phyloP scores from a whole-genome alignment of 2,888 invertebrate species.

The Machimus atricapillus region DNA sequence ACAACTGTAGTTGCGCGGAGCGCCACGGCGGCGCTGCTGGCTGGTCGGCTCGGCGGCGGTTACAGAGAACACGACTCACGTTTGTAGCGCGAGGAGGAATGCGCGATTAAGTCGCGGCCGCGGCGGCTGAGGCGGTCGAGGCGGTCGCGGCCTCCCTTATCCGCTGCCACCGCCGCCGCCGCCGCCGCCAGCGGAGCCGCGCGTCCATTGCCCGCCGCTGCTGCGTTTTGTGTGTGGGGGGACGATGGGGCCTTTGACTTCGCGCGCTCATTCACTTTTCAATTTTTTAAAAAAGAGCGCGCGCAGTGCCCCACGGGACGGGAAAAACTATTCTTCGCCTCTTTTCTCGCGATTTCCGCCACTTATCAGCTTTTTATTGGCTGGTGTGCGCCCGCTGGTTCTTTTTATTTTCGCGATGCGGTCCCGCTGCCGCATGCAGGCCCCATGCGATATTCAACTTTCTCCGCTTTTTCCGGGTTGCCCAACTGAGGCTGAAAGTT shows the following conservation, averaged over 20 bases:
- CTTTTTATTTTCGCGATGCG: slow-evolving; percentile 1
- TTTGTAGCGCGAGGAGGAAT: slow-evolving; percentile 26
- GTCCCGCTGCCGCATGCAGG: neutral
- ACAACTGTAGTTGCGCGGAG: slow-evolving; percentile 2
- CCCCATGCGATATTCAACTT: slow-evolving; percentile 16
- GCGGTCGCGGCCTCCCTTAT: neutral
- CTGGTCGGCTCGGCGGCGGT: slow-evolving; percentile 16
- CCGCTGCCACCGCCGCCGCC: neutral
- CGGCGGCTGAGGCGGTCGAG: neutral
- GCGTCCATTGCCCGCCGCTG: neutral
- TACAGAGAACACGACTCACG: neutral
- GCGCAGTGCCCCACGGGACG: neutral
- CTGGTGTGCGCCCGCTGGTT: neutral
- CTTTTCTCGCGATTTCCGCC: slow-evolving; percentile 8
- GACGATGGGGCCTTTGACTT: slow-evolving; percentile 50
- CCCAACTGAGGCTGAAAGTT: slow-evolving; percentile 2
- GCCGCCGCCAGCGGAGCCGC: neutral
- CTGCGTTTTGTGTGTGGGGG: slow-evolving; percentile 8
- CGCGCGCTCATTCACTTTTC: slow-evolving; percentile 51
- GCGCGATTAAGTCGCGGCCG: slow-evolving; percentile 28
- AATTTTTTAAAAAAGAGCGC: slow-evolving; percentile 28
- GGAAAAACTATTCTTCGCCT: slow-evolving; percentile 28
- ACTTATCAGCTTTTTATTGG: slow-evolving; percentile 14
- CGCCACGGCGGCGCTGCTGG: slow-evolving; percentile 26
- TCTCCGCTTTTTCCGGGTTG: slow-evolving; percentile 26